Percentiles rank a stretch among this genome's conserved stretches.
These are phyloP conservation scores for Apoderus coryli DNA, from an alignment of 2,888 invertebrate species.

Conservation along the genomic window DNA sequence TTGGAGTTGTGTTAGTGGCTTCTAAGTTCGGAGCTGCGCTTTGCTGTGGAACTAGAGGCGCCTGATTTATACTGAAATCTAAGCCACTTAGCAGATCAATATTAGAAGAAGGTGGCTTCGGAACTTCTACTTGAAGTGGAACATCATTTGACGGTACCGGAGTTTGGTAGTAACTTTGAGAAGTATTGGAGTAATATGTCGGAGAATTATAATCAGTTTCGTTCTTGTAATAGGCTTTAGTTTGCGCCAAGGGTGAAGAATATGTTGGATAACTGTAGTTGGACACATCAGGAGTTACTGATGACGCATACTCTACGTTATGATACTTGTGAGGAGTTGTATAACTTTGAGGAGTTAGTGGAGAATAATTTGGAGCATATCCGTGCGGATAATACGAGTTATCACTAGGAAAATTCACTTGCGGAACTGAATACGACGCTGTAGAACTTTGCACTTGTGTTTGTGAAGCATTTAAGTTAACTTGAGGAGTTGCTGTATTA, in stretches of 20 bases:
- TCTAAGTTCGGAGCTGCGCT: slow-evolving; percentile 15
- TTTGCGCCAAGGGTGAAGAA: slow-evolving; percentile 20
- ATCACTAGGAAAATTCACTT: too few species aligned
- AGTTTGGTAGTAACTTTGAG: slow-evolving; percentile 6
- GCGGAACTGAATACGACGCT: slow-evolving; percentile 1
- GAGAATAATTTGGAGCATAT: slow-evolving; percentile 17
- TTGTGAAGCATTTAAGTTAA: too few species aligned
- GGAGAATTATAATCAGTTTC: too few species aligned
- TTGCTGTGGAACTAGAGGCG: slow-evolving; percentile 45
- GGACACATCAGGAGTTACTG: slow-evolving; percentile 17
- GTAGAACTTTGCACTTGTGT: too few species aligned
- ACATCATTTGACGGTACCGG: slow-evolving; percentile 5
- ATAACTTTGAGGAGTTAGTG: slow-evolving; percentile 1
- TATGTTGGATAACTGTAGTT: slow-evolving; percentile 18
- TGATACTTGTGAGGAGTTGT: slow-evolving; percentile 16
- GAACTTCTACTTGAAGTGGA: slow-evolving; percentile 7
- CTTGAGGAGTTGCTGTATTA: too few species aligned
- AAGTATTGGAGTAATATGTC: slow-evolving; percentile 9
- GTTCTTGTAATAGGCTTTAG: too few species aligned
- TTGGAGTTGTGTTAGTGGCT: slow-evolving; percentile 8
- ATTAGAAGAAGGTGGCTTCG: slow-evolving; percentile 23
- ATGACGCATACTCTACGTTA: slow-evolving; percentile 21
- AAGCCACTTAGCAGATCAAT: slow-evolving; percentile 60
- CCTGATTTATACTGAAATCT: slow-evolving; percentile 54
- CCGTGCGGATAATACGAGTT: slow-evolving; percentile 20